Evolutionary conservation across 2,797 vertebrate species (phyloP), one percentile per base, ranked within the genome.

Genomic region (Delichon dasypus): DNA sequence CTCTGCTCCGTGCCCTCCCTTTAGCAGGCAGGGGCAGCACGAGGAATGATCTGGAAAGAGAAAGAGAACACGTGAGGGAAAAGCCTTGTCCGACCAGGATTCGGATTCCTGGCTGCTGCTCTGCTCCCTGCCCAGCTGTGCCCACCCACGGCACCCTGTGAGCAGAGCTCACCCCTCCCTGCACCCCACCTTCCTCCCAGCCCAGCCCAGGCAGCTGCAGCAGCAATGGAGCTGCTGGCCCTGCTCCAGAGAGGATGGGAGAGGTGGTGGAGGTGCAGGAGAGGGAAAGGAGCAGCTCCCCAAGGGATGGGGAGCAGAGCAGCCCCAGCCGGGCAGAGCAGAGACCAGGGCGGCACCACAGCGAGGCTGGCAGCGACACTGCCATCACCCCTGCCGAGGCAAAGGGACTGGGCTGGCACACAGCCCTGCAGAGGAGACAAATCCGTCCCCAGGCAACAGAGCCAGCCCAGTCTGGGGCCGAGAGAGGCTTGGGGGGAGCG

Each of bases 41-140:
- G 3, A n/a, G 29, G 18, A 57, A 11, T 1, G 18, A 18, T 3
- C 42, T 2, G 2, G n/a, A 20, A 20, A 11, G 11, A 23, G 20
- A 32, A 32, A 40, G 21, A 75, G 34, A 51, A 36, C 1, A 7
- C 2, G 0, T 4, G 29, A 48, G 44, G 4, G n/a, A 45, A 44
- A 21, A 34, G 4, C 15, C 10, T 22, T 3, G 4, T 32, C 5
- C 11, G n/a, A 3, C 6, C 13, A 7, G 36, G 45, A 16, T 4
- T 22, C 0, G 2, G 16, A 38, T 38, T 38, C 36, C 72, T 20
- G 3, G 13, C 45, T 75, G 72, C 57, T 32, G 72, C 57, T n/a
- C 57, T 22, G 40, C 53, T 57, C 53, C 53, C 53, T 57, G 32
- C 38, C 48, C 66, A 40, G 23, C 34, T 26, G 16, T 44, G 40